Percentiles rank a stretch among this genome's conserved stretches.
phyloP scores from a whole-genome alignment of 2,113 vertebrate genomes.

The Chionomys nivalis region DNA sequence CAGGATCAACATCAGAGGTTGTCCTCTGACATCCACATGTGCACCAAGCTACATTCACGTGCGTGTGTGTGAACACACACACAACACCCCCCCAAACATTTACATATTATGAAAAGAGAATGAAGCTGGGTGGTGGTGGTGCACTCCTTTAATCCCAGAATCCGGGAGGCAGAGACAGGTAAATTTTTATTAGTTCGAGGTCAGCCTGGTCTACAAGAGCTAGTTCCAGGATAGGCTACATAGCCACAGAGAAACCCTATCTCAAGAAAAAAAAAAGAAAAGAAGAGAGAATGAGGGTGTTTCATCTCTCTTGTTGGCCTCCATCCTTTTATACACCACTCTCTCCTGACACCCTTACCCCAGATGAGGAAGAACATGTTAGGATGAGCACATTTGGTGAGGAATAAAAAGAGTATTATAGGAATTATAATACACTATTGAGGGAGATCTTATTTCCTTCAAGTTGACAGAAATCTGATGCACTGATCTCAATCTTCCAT shows the following conservation, averaged over 20 bases:
- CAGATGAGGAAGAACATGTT: neutral
- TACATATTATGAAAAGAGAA: neutral
- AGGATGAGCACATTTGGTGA: neutral
- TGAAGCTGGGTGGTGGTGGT: too few species aligned
- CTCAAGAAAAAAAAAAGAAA: too few species aligned
- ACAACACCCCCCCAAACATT: neutral
- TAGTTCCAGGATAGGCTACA: too few species aligned
- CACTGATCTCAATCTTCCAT: neutral
- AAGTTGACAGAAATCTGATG: neutral
- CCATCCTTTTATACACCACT: neutral
- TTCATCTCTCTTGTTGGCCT: neutral
- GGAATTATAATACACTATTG: neutral
- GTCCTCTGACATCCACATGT: neutral
- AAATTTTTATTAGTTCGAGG: too few species aligned
- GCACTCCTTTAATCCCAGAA: too few species aligned
- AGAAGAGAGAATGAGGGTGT: neutral
- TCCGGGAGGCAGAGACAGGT: too few species aligned
- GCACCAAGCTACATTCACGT: neutral
- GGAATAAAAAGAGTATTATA: neutral
- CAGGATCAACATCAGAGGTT: neutral
- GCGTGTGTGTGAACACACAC: neutral
- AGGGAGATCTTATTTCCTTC: neutral
- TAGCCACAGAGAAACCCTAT: too few species aligned
- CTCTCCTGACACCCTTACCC: neutral
- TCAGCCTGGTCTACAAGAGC: too few species aligned